Conservation (phyloP, 1,140 invertebrate genomes). For the Pteromalus puparum region DNA sequence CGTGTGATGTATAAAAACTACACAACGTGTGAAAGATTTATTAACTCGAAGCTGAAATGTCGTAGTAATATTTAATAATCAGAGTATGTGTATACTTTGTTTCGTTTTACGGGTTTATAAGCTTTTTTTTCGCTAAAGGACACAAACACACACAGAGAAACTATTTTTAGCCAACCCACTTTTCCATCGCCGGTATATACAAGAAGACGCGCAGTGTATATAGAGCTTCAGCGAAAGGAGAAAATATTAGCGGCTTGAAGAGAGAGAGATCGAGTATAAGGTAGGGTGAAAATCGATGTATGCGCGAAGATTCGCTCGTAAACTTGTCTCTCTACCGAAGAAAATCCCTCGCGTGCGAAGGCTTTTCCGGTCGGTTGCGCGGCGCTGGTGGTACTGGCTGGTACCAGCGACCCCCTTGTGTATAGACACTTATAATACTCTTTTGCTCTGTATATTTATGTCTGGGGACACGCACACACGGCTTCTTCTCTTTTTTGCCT, state of each 20-base stretch:
- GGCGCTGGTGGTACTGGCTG: neutral
- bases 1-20: neutral
- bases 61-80: neutral
- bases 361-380: constrained; percentile 2
- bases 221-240: neutral
- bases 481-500: too few species aligned
- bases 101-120: neutral
- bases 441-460: neutral
- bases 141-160: too few species aligned
- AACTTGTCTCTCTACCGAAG: constrained; percentile 1
- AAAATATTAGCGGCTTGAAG: constrained; percentile 25
- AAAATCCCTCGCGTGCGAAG: constrained; percentile 30
- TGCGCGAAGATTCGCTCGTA: constrained; percentile 9
- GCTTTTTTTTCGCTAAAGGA: neutral
- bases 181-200: neutral
- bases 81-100: too few species aligned
- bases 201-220: too few species aligned
- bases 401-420: neutral
- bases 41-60: neutral
- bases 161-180: constrained; percentile 27
- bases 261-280: neutral
- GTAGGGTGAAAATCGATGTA: constrained; percentile 21
- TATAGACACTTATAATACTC: constrained; percentile 10
- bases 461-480: neutral
- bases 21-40: constrained; percentile 32